phyloP scores from a whole-genome alignment of 2,113 vertebrate genomes.

The Esox niger region DNA sequence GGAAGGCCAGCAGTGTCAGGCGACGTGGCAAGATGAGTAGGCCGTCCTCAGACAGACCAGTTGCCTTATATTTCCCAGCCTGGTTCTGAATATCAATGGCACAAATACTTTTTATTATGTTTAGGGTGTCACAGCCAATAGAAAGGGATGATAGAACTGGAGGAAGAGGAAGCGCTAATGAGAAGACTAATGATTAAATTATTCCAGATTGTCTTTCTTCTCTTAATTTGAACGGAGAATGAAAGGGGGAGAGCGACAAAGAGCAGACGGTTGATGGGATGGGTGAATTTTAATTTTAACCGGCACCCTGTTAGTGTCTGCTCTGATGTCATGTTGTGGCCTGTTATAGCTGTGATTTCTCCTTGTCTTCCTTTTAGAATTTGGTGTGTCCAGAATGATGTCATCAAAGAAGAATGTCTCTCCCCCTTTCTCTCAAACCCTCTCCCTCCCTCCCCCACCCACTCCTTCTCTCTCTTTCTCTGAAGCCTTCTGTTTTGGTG shows the following conservation, averaged over 20 bases:
- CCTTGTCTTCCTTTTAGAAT: not conserved
- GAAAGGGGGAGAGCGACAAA: constrained; percentile 1
- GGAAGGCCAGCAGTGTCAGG: not conserved
- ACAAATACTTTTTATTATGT: constrained; percentile 66
- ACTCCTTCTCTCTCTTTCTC: not conserved
- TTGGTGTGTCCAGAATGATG: not conserved
- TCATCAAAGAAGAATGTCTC: not conserved
- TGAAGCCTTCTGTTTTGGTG: too few relatives aligned
- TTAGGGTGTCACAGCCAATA: constrained; percentile 61
- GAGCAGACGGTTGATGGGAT: not conserved
- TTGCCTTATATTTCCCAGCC: constrained; percentile 48
- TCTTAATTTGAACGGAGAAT: constrained; percentile 37
- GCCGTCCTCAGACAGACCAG: constrained; percentile 35
- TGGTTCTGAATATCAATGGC: constrained; percentile 58
- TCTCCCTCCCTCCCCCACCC: not conserved
- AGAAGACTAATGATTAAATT: constrained; percentile 60
- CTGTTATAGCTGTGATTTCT: not conserved
- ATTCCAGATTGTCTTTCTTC: constrained; percentile 52
- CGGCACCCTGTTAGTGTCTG: constrained; percentile 7
- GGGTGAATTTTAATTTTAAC: constrained; percentile 47
- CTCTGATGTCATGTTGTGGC: constrained; percentile 5
- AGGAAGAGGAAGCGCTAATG: constrained; percentile 55
- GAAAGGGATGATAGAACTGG: constrained; percentile 57
- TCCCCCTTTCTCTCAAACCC: too few relatives aligned
- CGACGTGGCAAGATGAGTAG: constrained; percentile 28